A percentile compares a stretch with the other conserved stretches of the same genome.
phyloP scores from a whole-genome alignment of 2,888 invertebrate species.

The Muschampia plurimacula region DNA sequence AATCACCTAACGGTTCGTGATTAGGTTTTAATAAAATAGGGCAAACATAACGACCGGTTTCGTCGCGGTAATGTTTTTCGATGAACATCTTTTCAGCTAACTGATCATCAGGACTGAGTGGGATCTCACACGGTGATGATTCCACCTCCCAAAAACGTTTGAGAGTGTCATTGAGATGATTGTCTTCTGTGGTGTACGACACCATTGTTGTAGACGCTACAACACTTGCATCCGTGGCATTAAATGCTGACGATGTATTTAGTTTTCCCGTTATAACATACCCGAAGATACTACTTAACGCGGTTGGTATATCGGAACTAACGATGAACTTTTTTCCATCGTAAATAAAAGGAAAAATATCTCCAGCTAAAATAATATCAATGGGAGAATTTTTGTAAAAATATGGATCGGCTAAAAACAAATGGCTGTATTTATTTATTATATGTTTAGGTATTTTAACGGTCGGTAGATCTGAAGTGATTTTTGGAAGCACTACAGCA shows the following conservation, averaged over 20 bases:
- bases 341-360: background rate
- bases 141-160: conserved; percentile 7
- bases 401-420: conserved; percentile 1
- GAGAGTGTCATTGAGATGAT: conserved; percentile 16
- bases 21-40: background rate
- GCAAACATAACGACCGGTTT: conserved; percentile 8
- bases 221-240: background rate
- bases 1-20: conserved; percentile 11
- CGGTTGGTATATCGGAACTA: background rate
- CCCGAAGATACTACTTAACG: background rate
- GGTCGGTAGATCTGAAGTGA: conserved; percentile 4
- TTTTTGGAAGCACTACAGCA: background rate
- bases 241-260: background rate
- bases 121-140: conserved; percentile 4
- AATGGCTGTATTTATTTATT: background rate
- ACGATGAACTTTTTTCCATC: background rate
- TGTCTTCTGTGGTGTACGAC: conserved; percentile 9
- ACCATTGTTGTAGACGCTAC: conserved; percentile 3
- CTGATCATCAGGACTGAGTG: conserved; percentile 4
- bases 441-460: background rate
- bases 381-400: background rate
- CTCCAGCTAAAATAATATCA: conserved; percentile 4
- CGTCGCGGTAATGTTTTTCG: conserved; percentile 11
- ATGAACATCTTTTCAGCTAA: background rate
- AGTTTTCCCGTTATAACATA: conserved; percentile 6